phyloP scores from a whole-genome alignment of 2,888 invertebrate species.

The Pachymerium ferrugineum region DNA sequence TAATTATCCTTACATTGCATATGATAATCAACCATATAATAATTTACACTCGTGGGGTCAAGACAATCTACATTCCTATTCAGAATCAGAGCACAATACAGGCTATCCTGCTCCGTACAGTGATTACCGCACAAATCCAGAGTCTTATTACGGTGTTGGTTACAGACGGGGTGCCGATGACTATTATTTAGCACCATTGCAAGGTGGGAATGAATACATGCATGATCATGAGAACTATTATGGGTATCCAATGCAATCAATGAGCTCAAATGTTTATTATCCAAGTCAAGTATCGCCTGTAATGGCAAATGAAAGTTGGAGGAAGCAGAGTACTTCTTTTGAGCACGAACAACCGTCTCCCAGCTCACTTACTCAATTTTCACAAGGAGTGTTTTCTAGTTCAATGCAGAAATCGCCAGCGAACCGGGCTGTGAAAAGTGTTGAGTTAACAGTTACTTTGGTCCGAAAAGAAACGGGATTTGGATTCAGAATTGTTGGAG shows the following conservation, averaged over 20 bases:
- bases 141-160: neutral
- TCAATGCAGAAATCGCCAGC: conserved; percentile 11
- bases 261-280: neutral
- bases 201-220: neutral
- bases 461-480: conserved; percentile 90
- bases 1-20: neutral
- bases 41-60: neutral
- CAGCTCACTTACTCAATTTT: conserved; percentile 21
- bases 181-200: neutral
- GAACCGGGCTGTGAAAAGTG: conserved; percentile 46
- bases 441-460: conserved; percentile 71
- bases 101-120: too few species aligned
- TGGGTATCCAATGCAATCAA: conserved; percentile 36
- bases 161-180: neutral
- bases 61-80: neutral
- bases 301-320: conserved; percentile 39
- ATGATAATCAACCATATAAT: neutral
- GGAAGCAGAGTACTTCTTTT: conserved; percentile 58
- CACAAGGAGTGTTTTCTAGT: neutral
- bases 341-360: conserved; percentile 55
- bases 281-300: neutral
- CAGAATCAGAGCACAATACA: neutral
- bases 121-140: neutral
- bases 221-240: conserved; percentile 28
- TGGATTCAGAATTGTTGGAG: conserved; percentile 96